Conservation (phyloP, 2,888 invertebrate genomes). For the Microctonus brassicae region DNA sequence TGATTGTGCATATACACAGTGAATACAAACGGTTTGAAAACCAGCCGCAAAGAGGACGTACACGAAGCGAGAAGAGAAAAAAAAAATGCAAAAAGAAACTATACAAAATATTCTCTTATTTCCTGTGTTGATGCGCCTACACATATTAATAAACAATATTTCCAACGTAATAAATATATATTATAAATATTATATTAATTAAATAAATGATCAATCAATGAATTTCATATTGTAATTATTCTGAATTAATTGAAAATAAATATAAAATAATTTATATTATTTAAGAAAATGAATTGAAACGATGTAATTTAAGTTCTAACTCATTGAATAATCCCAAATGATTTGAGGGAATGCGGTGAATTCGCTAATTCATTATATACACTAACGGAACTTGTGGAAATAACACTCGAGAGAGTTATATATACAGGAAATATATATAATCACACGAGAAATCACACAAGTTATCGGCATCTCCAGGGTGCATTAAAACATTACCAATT, state of each 20-base stretch:
- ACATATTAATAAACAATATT: too few species aligned
- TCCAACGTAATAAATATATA: too few species aligned
- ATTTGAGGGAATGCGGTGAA: constrained; percentile 9
- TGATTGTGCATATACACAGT: constrained; percentile 37
- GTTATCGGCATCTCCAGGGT: constrained; percentile 31
- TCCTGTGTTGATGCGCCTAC: too few species aligned
- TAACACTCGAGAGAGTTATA: constrained; percentile 37
- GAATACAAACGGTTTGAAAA: constrained; percentile 49
- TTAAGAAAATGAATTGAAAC: not conserved
- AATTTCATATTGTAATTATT: too few species aligned
- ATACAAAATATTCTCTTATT: not conserved
- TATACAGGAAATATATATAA: not conserved
- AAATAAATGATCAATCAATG: too few species aligned
- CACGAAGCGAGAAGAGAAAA: constrained; percentile 15
- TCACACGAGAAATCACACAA: constrained; percentile 15
- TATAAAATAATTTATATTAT: too few species aligned
- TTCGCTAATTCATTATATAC: constrained; percentile 25
- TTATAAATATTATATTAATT: too few species aligned
- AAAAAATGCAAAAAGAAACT: constrained; percentile 20
- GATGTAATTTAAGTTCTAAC: constrained; percentile 9
- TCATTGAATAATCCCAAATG: constrained; percentile 16
- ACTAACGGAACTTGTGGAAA: constrained; percentile 10
- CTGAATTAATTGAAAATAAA: too few species aligned
- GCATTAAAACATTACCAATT: constrained; percentile 32
- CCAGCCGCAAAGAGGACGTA: constrained; percentile 43